These are phyloP conservation scores for Apis laboriosa DNA, from an alignment of 1,140 invertebrate species.

Conservation along the genomic window DNA sequence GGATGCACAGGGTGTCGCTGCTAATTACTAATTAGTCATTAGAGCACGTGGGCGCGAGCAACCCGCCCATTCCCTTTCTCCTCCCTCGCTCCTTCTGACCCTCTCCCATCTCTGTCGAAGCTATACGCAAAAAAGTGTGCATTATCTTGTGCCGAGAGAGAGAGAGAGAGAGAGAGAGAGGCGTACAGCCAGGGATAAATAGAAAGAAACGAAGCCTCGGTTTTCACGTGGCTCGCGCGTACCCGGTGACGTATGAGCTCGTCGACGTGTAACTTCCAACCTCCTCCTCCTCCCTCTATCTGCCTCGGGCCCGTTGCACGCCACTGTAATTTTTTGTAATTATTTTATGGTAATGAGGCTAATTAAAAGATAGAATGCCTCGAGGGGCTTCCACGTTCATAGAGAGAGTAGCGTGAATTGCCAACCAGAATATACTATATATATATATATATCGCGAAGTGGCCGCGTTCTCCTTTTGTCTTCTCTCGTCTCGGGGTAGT, in stretches of 20 bases:
- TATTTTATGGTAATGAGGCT: conserved; percentile 57
- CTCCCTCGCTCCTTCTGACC: not conserved
- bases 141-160: conserved; percentile 48
- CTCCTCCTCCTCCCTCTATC: not conserved
- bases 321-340: conserved; percentile 51
- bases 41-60: conserved; percentile 43
- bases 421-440: not conserved
- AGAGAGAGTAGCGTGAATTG: conserved; percentile 36
- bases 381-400: conserved; percentile 32
- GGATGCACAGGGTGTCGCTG: conserved; percentile 47
- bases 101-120: not conserved
- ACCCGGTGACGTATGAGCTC: conserved; percentile 35
- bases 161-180: not conserved
- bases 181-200: conserved; percentile 3
- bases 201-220: conserved; percentile 14
- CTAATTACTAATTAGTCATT: conserved; percentile 60
- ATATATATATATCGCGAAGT: conserved; percentile 13
- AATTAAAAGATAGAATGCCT: conserved; percentile 56
- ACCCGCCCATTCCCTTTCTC: not conserved
- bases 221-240: conserved; percentile 20
- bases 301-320: conserved; percentile 10
- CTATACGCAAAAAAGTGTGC: conserved; percentile 34
- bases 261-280: conserved; percentile 24
- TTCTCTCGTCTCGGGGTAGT: not conserved
- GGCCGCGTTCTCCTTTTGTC: conserved; percentile 30